Conservation (phyloP, 2,797 vertebrate genomes). For the Yasuhikotakia modesta region DNA sequence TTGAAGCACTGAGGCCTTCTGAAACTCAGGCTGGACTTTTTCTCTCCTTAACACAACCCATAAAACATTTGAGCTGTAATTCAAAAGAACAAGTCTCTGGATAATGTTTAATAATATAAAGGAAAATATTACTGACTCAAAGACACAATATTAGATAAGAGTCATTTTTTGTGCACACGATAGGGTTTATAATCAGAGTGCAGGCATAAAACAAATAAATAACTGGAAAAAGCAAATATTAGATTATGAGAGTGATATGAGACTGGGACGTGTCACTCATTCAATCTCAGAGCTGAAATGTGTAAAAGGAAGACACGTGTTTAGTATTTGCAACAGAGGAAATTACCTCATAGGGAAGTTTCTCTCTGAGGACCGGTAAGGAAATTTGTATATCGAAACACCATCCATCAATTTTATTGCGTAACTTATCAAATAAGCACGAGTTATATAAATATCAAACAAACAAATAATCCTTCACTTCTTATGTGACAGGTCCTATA, state of each 20-base stretch:
- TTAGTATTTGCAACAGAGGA: constrained; percentile 58
- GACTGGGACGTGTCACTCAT: constrained; percentile 24
- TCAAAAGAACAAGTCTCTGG: constrained; percentile 23
- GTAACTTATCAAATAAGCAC: constrained; percentile 52
- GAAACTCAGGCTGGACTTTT: not conserved
- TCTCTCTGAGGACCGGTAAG: constrained; percentile 46
- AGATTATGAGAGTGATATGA: constrained; percentile 12
- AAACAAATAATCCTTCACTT: constrained; percentile 23
- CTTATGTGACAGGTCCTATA: constrained; percentile 13
- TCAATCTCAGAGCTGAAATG: constrained; percentile 37
- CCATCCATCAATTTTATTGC: constrained; percentile 52
- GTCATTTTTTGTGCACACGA: not conserved
- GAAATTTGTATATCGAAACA: constrained; percentile 50
- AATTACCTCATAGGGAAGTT: constrained; percentile 62
- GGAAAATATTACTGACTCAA: constrained; percentile 5
- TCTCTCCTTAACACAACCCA: not conserved
- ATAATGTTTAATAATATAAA: constrained; percentile 10
- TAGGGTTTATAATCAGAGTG: not conserved
- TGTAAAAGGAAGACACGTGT: constrained; percentile 51
- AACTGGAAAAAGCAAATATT: constrained; percentile 20
- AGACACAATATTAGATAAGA: not conserved
- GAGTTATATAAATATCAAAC: constrained; percentile 42
- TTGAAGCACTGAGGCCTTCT: constrained; percentile 32
- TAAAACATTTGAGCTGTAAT: not conserved
- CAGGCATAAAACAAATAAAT: not conserved